Evolutionary conservation across 2,888 invertebrate genomes (phyloP), one percentile per base, ranked within the genome.

Genomic region (Lasioglossum leucozonium): DNA sequence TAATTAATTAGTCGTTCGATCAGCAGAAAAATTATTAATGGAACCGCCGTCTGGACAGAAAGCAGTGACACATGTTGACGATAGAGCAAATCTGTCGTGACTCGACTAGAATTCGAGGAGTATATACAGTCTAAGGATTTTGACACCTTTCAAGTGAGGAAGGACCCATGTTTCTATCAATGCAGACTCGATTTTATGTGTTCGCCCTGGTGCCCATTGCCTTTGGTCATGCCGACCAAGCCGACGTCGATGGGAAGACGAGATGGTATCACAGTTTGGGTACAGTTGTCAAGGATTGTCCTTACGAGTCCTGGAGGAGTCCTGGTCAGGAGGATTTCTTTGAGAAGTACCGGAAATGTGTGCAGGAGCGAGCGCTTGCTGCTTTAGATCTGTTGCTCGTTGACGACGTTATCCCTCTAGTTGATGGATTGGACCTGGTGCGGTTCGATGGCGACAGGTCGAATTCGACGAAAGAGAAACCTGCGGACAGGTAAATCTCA

Each of bases 401-500:
- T 16, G 95, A 96, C 6, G 96, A 97, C 88, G 95, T 96, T 65
- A 97, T 97, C 81, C 96, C 96, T 0, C 93, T 97, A 18, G 95
- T 96, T 30, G 96, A 96, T 67, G 97, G 97, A 8, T 95, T 97
- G 71, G 96, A 96, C 88, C 94, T 97, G 72, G 96, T 97, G 40
- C 95, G 96, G 47, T 96, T 95, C 86, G 95, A 96, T 85, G 92
- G 96, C 42, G 81, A 86, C 58, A 82, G 76, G n/a, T 5, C 18
- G 22, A 87, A 91, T 47, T 77, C 82, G 8, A 85, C 84, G 34
- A 72, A 77, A 8, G 77, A 77, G 47, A 26, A 82, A 42, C 13
- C 40, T 16, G 67, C 16, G 2, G 71, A 78, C 1, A 80, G 80
- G 87, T 87, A 80, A 71, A 47, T 34, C 0, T 40, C 2, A 0